Base-by-base conservation (phyloP, 2,888 invertebrate species). In the Caenorhabditis drosophilae region DNA sequence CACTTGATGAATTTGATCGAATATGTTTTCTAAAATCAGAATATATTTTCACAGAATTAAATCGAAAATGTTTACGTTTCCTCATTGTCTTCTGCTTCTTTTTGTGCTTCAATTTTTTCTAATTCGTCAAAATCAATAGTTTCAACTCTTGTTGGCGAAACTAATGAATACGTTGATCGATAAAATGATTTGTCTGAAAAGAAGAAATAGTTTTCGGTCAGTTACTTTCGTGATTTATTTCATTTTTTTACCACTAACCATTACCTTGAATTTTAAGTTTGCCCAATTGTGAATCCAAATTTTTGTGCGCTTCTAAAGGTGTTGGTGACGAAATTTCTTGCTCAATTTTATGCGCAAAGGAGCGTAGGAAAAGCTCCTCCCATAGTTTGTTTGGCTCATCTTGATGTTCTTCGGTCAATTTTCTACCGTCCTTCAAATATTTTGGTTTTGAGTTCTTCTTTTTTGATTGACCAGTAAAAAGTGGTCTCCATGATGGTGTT, bases 331-430 rank as follows among this genome's bases (percentile, higher is more conserved):
- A 55, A 36, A 79, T 73, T 47, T 79, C 79, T 36, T 76, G 73
- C 42, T 79, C 79, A 22, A 79, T 71, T 46, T 75, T 73, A 47
- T 79, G 76, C 9, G 79, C 79, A 45, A 78, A 79, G 4, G 77
- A 73, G 15, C 77, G 64, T 3, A 79, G 64, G 25, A 79, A 64
- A 15, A 79, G 52, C 46, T 77, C 73, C 46, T 77, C 76, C 79
- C 79, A 79, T 26, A 79, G 55, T 48, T 79, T 75, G 35, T 79
- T 76, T 7, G 76, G 76, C 58, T 64, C 64, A 20, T 56, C 64
- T 1, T 31, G 11, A 7, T 52, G 49, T n/a, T 59, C 56, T 26
- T 66, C 59, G 15, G 52, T 59, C 22, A 75, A 20, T 53, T 77
- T 79, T 35, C 79, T 41, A 1, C 79, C 79, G 52, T 79, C 79